A percentile compares a stretch with the other conserved stretches of the same genome.
Evolutionary conservation across 2,797 vertebrate genomes (phyloP).

Genomic region (Sibirionetta formosa): DNA sequence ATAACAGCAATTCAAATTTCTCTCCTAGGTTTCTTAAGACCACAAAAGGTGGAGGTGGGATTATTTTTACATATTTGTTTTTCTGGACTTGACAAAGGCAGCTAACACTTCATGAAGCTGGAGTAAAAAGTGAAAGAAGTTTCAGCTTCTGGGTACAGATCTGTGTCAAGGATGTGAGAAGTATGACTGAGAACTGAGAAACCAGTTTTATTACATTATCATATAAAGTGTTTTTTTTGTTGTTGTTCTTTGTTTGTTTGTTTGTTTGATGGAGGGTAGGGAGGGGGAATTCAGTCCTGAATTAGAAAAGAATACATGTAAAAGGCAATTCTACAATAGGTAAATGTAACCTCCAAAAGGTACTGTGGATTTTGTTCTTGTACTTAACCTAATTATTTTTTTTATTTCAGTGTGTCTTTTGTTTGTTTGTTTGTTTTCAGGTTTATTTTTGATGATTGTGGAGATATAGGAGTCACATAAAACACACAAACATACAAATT

Average conservation of each 20-base stretch:
- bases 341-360: accelerated
- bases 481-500: neutral
- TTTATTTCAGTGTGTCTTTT: neutral
- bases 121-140: neutral
- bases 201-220: neutral
- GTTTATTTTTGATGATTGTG: neutral
- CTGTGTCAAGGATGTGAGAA: neutral
- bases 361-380: neutral
- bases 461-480: neutral
- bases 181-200: neutral
- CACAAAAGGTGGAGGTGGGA: neutral
- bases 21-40: neutral
- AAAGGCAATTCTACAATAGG: neutral
- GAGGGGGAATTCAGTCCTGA: neutral
- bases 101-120: neutral
- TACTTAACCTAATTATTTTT: neutral
- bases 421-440: neutral
- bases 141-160: neutral
- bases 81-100: neutral
- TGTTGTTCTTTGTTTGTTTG: too few relatives aligned
- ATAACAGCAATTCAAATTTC: neutral
- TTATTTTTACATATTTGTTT: neutral
- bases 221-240: neutral
- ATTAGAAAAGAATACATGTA: neutral
- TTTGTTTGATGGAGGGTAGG: too few relatives aligned